A percentile compares a stretch with the other conserved stretches of the same genome.
Evolutionary conservation across 2,888 invertebrate species (phyloP).

Genomic region (Tetanocera ferruginea): DNA sequence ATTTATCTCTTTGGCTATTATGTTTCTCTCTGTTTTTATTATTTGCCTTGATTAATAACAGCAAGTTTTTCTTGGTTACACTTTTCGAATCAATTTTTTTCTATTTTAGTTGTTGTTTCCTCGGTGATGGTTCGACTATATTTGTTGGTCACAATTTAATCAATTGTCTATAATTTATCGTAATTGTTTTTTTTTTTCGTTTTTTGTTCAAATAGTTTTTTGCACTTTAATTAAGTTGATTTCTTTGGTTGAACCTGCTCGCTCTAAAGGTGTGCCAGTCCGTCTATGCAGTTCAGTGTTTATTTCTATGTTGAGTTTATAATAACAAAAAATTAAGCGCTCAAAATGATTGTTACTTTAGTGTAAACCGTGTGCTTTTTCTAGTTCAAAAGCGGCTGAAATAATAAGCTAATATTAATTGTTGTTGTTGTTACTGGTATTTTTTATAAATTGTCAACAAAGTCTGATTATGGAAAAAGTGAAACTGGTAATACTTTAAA

Average conservation of each 20-base stretch:
- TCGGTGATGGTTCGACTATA: neutral
- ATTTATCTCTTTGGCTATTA: neutral
- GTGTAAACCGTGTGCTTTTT: no score
- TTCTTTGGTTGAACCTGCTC: neutral
- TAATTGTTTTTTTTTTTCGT: no score
- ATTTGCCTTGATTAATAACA: neutral
- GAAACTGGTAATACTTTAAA: constrained; percentile 1
- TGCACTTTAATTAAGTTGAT: neutral
- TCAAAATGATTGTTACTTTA: no score
- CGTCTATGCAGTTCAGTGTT: no score
- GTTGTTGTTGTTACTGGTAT: neutral
- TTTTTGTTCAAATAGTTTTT: neutral
- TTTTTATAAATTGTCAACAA: neutral
- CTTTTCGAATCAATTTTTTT: neutral
- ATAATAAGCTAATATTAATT: neutral
- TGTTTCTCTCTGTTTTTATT: neutral
- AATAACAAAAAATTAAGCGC: no score
- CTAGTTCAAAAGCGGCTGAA: neutral
- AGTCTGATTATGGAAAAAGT: constrained; percentile 13
- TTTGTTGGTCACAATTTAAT: no score
- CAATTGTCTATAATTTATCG: no score
- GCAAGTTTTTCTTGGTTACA: neutral
- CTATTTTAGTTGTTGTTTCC: neutral
- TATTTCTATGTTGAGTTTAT: no score
- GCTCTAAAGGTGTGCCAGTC: no score